Conservation (phyloP, 1,140 invertebrate genomes). For the Holcopasites calliopsidis region DNA sequence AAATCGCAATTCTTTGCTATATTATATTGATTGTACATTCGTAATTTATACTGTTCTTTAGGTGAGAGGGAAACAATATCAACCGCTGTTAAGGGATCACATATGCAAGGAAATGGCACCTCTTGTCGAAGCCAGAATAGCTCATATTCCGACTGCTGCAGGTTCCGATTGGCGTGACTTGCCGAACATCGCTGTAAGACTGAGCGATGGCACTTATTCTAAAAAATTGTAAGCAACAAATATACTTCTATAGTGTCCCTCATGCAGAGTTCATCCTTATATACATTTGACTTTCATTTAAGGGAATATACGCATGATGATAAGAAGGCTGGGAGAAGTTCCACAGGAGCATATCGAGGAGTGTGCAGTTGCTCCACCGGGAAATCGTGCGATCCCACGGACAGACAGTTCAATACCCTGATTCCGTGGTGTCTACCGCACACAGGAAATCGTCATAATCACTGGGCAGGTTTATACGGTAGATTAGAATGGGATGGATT, state of each 20-base stretch:
- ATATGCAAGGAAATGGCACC: conserved; percentile 93
- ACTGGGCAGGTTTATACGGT: conserved; percentile 89
- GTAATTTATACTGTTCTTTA: conserved; percentile 61
- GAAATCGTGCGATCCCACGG: conserved; percentile 84
- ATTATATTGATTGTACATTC: conserved; percentile 1
- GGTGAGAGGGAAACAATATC: conserved; percentile 83
- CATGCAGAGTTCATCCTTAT: too few relatives aligned
- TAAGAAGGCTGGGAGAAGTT: conserved; percentile 83
- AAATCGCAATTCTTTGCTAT: too few relatives aligned
- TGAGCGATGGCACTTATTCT: conserved; percentile 86
- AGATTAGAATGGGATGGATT: conserved; percentile 92
- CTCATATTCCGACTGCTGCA: conserved; percentile 86
- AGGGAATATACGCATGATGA: conserved; percentile 87
- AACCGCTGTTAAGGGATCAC: conserved; percentile 85
- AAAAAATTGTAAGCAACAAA: conserved; percentile 82
- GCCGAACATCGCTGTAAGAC: conserved; percentile 87
- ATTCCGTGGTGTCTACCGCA: conserved; percentile 96
- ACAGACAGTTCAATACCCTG: conserved; percentile 91
- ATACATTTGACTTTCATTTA: conserved; percentile 18
- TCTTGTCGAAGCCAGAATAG: conserved; percentile 89
- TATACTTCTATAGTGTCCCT: background rate
- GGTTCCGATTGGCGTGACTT: conserved; percentile 94
- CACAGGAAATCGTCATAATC: conserved; percentile 91
- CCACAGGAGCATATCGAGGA: conserved; percentile 83
- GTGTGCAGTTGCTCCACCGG: conserved; percentile 89